Evolutionary conservation across 1,140 invertebrate species (phyloP), one percentile per base, ranked within the genome.

Genomic region (Bicyclus anynana): DNA sequence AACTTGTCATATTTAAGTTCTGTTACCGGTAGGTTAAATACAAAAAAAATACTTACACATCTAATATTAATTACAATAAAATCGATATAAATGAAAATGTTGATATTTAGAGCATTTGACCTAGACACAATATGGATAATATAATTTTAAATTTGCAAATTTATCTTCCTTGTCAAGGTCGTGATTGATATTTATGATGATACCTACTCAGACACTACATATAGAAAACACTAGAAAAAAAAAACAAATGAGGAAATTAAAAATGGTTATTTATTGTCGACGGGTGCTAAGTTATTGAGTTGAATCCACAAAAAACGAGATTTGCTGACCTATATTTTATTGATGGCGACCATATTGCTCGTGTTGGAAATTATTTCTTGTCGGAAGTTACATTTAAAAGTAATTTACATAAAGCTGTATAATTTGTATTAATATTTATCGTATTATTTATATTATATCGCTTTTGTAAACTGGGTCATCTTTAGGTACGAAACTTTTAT

Each of bases 181-280:
- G 4, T 52, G 50, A 52, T 40, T 40, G 21, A 40, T 52, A 35
- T 52, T 52, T 40, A 26, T 26, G 50, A 52, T 44, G 10, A 20
- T 20, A 20, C 40, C 40, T 5, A 44, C 6, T 44, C 29, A 44
- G 20, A 16, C 1, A 38, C n/a, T 16, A 5, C 16, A 35, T 16
- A 38, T 16, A 2, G 13, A 38, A 38, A 38, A 44, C 20, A 44
- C 14, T 44, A 44, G 37, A 16, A 40, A 40, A 44, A 20, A 44
- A 17, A 14, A 10, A 4, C 16, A 5, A 38, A 38, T 38, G 3
- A 38, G 13, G 37, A 44, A 12, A 12, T 20, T 20, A 12, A 1
- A 20, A 44, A n/a, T 44, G 16, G 17, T 10, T n/a, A 44, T 44
- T 44, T 17, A 44, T 44, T 1, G 20, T 44, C 0, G 18, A 18